A percentile compares a stretch with the other conserved stretches of the same genome.
Evolutionary conservation across 2,888 invertebrate species (phyloP).

Genomic region (Rhagonycha lutea): DNA sequence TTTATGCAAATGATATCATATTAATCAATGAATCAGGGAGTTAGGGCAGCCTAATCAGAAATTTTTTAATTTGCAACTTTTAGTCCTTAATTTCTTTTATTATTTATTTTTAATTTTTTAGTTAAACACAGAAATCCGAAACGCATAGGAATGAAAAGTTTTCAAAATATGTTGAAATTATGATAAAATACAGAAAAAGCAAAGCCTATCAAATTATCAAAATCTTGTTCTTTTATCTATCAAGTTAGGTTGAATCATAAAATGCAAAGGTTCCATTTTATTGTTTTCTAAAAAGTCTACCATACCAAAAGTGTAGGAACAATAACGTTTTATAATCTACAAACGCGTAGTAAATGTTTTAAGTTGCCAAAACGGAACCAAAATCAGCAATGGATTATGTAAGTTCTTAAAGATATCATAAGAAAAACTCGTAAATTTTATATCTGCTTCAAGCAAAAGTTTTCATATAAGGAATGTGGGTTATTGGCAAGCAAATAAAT

Average conservation of each 20-base stretch:
- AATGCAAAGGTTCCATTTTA: neutral
- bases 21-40: too few species aligned
- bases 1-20: too few species aligned
- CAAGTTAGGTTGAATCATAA: neutral
- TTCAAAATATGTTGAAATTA: neutral
- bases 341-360: conserved; percentile 14
- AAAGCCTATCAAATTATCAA: neutral
- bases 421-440: conserved; percentile 29
- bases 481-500: conserved; percentile 30
- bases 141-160: too few species aligned
- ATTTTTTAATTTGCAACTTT: too few species aligned
- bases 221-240: neutral
- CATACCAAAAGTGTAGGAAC: neutral
- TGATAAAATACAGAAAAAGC: neutral
- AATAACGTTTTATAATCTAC: conserved; percentile 12
- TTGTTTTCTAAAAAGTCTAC: neutral
- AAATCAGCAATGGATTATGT: conserved; percentile 21
- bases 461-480: conserved; percentile 24
- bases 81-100: too few species aligned
- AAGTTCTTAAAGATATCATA: conserved; percentile 22
- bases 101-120: too few species aligned
- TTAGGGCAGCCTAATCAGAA: too few species aligned
- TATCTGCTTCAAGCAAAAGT: conserved; percentile 24
- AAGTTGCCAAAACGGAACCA: conserved; percentile 15
- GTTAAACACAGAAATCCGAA: too few species aligned